Evolutionary conservation across 2,113 vertebrate species (phyloP), one percentile per base, ranked within the genome.

Genomic region (Onychostruthus taczanowskii): DNA sequence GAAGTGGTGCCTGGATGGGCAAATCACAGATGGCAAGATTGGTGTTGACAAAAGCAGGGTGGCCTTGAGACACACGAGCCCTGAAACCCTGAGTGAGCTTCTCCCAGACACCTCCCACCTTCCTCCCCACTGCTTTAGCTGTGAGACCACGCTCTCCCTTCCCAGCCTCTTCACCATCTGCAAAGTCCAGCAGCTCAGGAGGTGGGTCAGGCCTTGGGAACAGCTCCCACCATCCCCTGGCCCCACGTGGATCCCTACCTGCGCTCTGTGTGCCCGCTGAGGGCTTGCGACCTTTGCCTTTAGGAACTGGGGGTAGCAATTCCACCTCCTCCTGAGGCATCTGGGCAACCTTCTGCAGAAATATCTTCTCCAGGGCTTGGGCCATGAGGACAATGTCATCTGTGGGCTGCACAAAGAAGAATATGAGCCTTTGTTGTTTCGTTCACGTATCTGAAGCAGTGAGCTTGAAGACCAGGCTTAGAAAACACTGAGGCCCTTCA

Each of bases 301-400:
- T 99, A 8, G 98, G 98, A 72, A 97, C 98, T 2, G 98, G 98
- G 53, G 98, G 98, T 30, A 98, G 78, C 43, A 99, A 92, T 70
- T 99, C 99, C 4, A 98, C 98, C 94, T 99, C 99, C 27, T 98
- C 98, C 89, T 98, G 98, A 59, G 99, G 98, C 98, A 99, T 99
- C 95, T 98, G 97, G 41, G 99, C 98, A 73, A 99, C 99, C 93
- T 99, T 99, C 94, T 99, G 99, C 92, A 99, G 96, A 96, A 99
- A 99, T 56, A 99, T 98, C 98, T 99, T 99, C 97, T 99, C 99
- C 97, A 99, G 95, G 28, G 99, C 98, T 86, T 99, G 99, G 12
- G 99, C 99, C 99, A 99, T 99, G 84, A 99, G 98, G 92, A 99
- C 99, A 3, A 99, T 99, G 96, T 99, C 99, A 79, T 99, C 99